A percentile compares a stretch with the other conserved stretches of the same genome.
Evolutionary conservation across 2,888 invertebrate genomes (phyloP).

Genomic region (Aromia moschata): DNA sequence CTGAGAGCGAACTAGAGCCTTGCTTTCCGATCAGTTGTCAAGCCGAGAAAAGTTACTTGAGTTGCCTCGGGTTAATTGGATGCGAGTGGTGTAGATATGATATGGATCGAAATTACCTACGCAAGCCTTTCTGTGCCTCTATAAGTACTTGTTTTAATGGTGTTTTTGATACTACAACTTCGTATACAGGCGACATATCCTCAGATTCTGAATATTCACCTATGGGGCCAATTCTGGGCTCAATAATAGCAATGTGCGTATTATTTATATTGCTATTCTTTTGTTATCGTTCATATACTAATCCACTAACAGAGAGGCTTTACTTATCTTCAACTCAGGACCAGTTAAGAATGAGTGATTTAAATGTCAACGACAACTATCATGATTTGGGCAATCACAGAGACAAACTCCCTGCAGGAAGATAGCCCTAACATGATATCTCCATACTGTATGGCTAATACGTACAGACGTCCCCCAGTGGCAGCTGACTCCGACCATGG

Average conservation of each 20-base stretch:
- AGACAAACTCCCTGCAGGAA: constrained; percentile 73
- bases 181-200: constrained; percentile 77
- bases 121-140: constrained; percentile 80
- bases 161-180: constrained; percentile 81
- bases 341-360: constrained; percentile 76
- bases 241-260: constrained; percentile 82
- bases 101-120: constrained; percentile 76
- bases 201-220: constrained; percentile 72
- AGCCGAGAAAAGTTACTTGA: constrained; percentile 69
- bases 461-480: constrained; percentile 78
- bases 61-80: constrained; percentile 78
- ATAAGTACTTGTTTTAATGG: constrained; percentile 88
- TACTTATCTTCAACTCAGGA: constrained; percentile 66
- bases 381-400: constrained; percentile 71
- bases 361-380: constrained; percentile 76
- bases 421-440: constrained; percentile 76
- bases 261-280: constrained; percentile 85
- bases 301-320: constrained; percentile 62
- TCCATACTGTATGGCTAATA: constrained; percentile 86
- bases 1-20: constrained; percentile 61
- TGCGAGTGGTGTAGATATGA: constrained; percentile 93
- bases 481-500: constrained; percentile 92
- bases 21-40: constrained; percentile 78
- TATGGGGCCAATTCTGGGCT: constrained; percentile 87
- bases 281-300: constrained; percentile 79